These are phyloP conservation scores for Lomographa bimaculata DNA, from an alignment of 2,888 invertebrate species.

Conservation along the genomic window DNA sequence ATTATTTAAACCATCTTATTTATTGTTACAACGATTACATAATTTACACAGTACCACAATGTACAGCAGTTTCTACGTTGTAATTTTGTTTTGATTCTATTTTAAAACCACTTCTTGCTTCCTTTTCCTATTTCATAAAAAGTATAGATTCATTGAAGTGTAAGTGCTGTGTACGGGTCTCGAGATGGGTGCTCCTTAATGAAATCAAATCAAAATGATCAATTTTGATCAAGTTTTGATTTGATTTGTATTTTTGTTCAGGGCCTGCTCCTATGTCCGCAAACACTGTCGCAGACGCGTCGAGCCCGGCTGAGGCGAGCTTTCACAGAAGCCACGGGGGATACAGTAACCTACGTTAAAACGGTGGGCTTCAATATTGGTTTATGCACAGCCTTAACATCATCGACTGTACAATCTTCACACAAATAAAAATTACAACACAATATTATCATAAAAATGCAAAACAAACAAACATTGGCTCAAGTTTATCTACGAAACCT, in stretches of 20 bases:
- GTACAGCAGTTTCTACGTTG: slow-evolving; percentile 16
- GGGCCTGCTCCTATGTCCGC: slow-evolving; percentile 95
- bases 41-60: too few species aligned
- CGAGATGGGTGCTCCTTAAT: slow-evolving; percentile 55
- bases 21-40: too few species aligned
- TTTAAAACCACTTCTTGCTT: too few species aligned
- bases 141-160: too few species aligned
- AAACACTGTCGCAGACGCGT: slow-evolving; percentile 94
- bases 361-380: slow-evolving; percentile 87
- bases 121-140: too few species aligned
- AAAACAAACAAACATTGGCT: too few species aligned
- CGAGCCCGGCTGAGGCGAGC: slow-evolving; percentile 93
- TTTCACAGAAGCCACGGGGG: slow-evolving; percentile 94
- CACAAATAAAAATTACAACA: slow-evolving; percentile 13
- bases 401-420: slow-evolving; percentile 71
- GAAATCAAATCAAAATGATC: slow-evolving; percentile 62
- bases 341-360: slow-evolving; percentile 94
- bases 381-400: slow-evolving; percentile 65
- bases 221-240: slow-evolving; percentile 45
- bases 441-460: too few species aligned
- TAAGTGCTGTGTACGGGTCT: slow-evolving; percentile 75
- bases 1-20: too few species aligned
- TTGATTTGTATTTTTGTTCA: slow-evolving; percentile 81
- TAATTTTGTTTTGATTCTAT: slow-evolving; percentile 1
- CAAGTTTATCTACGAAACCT: too few species aligned